These are phyloP conservation scores for Sebastes kiyomatsui DNA, from an alignment of 2,797 vertebrate genomes.

Conservation along the genomic window DNA sequence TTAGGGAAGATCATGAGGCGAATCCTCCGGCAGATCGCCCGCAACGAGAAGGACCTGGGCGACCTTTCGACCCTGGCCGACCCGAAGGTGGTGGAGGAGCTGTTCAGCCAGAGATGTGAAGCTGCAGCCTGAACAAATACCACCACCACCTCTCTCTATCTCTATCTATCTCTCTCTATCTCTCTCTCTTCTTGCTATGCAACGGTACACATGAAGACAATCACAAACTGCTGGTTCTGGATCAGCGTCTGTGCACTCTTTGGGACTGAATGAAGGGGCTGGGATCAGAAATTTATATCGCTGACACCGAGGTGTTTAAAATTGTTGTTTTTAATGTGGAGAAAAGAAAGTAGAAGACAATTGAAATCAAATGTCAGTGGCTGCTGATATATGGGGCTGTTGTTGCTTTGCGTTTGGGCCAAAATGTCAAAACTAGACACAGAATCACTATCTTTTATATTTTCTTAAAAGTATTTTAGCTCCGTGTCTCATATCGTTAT, in stretches of 20 bases:
- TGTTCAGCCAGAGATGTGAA: conserved; percentile 84
- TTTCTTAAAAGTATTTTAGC: neutral
- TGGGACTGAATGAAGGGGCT: conserved; percentile 17
- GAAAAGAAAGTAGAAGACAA: neutral
- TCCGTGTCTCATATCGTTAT: neutral
- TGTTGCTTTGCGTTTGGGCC: conserved; percentile 30
- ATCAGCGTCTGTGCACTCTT: neutral
- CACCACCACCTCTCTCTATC: neutral
- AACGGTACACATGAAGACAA: conserved; percentile 19
- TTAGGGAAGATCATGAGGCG: conserved; percentile 87
- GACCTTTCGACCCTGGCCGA: conserved; percentile 87
- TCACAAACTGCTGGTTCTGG: neutral
- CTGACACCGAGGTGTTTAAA: neutral
- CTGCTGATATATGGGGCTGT: neutral
- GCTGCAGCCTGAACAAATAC: conserved; percentile 72
- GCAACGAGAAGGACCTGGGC: conserved; percentile 85
- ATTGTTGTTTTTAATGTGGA: neutral
- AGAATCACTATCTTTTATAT: conserved; percentile 19
- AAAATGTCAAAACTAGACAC: conserved; percentile 17
- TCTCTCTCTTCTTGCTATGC: neutral
- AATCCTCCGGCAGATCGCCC: conserved; percentile 83
- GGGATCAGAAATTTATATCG: conserved; percentile 13
- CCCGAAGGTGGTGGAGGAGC: conserved; percentile 84
- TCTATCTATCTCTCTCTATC: neutral
- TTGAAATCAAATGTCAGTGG: neutral